Evolutionary conservation across 2,888 invertebrate genomes (phyloP), one percentile per base, ranked within the genome.

Genomic region (Hemistola chrysoprasaria): DNA sequence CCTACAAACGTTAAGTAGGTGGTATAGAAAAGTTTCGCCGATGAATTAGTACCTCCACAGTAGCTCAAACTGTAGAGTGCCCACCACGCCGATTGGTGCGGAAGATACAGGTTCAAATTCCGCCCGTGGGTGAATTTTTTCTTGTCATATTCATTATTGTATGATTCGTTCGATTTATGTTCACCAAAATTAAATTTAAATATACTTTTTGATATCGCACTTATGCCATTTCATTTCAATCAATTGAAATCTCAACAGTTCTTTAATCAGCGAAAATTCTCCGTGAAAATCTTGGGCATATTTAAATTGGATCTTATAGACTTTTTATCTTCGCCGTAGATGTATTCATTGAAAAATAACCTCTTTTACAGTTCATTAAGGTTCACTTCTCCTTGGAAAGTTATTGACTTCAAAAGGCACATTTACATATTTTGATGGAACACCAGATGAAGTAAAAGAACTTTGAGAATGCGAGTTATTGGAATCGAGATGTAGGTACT

Each of bases 381-480:
- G 28, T 25, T 33, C 30, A 34, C 36, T 51, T 37, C 46, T 33
- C 32, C 37, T 40, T 37, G 26, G 7, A 33, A 41, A 29, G 39
- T 36, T 40, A 50, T 53, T 48, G 45, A 43, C 47, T 39, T 49
- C 57, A 49, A 56, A 57, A 42, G 53, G 34, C 28, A 26, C 39
- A 56, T 59, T 59, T 56, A 47, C 54, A 56, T 56, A 46, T 51
- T 47, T 47, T 50, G 55, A 55, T 55, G 34, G 52, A 47, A 50
- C 35, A 42, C 34, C 37, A 40, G 52, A 47, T 45, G 34, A 35
- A 25, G 22, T 35, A 31, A 43, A 26, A 32, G 21, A 35, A 32
- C 28, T 43, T 35, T 38, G 10, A 10, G 33, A 26, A 11, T 23
- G 20, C 33, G 29, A 31, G 23, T 37, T 27, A 35, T 32, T 20